Conservation (phyloP, 2,113 vertebrate genomes). For the Haemorhous mexicanus region DNA sequence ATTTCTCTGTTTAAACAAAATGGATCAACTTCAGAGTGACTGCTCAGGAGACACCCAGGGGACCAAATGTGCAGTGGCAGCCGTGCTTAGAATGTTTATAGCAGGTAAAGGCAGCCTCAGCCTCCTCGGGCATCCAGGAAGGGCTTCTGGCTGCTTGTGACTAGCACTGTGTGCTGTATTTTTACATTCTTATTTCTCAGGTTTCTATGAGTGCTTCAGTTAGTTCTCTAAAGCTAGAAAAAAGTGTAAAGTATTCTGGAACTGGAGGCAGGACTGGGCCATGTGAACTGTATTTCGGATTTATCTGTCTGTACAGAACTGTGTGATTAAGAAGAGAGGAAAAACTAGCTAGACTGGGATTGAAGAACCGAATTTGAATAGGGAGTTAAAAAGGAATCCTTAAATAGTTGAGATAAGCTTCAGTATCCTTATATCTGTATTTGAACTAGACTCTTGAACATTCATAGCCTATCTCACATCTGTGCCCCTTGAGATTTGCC, state of each 20-base stretch:
- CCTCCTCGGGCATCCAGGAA: background rate
- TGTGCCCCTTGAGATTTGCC: slow-evolving; percentile 13
- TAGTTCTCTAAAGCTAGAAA: background rate
- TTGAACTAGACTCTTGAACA: slow-evolving; percentile 34
- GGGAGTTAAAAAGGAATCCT: slow-evolving; percentile 42
- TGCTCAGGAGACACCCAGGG: background rate
- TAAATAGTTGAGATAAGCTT: slow-evolving; percentile 52
- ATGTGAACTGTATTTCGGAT: background rate
- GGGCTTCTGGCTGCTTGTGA: background rate
- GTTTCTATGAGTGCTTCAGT: background rate
- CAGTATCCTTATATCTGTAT: slow-evolving; percentile 26
- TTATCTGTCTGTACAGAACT: background rate
- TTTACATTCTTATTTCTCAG: background rate
- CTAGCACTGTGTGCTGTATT: background rate
- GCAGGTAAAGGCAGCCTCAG: background rate
- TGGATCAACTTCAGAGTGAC: background rate
- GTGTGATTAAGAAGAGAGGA: slow-evolving; percentile 23
- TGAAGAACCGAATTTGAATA: slow-evolving; percentile 37
- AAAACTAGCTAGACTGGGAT: slow-evolving; percentile 38
- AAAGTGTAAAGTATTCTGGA: background rate
- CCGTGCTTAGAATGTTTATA: background rate
- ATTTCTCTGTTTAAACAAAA: background rate
- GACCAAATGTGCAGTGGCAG: background rate
- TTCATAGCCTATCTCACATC: slow-evolving; percentile 32
- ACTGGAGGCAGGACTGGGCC: background rate